These are phyloP conservation scores for Vespertilio murinus DNA, from an alignment of 2,797 vertebrate genomes.

Conservation along the genomic window DNA sequence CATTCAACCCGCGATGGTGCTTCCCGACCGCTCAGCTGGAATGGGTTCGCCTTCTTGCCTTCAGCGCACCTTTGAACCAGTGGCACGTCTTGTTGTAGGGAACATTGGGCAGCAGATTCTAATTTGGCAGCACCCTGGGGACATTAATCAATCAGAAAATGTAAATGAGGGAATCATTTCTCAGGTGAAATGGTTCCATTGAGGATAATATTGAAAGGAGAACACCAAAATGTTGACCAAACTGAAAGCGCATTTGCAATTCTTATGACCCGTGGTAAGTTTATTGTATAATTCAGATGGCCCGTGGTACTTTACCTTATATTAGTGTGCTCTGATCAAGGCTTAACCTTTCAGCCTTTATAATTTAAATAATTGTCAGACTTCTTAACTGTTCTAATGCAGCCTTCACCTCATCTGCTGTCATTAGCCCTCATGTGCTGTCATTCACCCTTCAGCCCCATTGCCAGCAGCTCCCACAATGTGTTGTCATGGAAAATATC, in stretches of 20 bases:
- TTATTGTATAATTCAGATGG: background rate
- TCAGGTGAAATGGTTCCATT: constrained; percentile 43
- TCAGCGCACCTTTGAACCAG: constrained; percentile 65
- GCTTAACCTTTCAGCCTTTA: background rate
- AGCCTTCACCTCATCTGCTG: background rate
- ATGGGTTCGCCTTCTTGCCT: constrained; percentile 49
- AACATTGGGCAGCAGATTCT: constrained; percentile 55
- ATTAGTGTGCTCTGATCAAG: background rate
- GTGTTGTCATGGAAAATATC: background rate
- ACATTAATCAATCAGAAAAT: constrained; percentile 73
- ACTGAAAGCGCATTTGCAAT: background rate
- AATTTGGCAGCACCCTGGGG: constrained; percentile 74
- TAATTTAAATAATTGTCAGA: constrained; percentile 13
- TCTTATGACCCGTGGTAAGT: background rate
- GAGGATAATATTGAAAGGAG: constrained; percentile 34
- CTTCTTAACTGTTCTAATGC: background rate
- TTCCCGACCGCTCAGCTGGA: constrained; percentile 60
- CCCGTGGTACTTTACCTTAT: background rate
- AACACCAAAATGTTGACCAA: background rate
- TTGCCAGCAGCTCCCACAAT: background rate
- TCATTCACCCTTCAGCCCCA: background rate
- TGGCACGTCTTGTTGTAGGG: constrained; percentile 59
- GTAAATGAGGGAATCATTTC: constrained; percentile 60
- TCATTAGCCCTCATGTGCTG: background rate
- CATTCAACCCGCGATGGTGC: constrained; percentile 54